Conservation (phyloP, 2,888 invertebrate species). For the Abrostola tripartita region DNA sequence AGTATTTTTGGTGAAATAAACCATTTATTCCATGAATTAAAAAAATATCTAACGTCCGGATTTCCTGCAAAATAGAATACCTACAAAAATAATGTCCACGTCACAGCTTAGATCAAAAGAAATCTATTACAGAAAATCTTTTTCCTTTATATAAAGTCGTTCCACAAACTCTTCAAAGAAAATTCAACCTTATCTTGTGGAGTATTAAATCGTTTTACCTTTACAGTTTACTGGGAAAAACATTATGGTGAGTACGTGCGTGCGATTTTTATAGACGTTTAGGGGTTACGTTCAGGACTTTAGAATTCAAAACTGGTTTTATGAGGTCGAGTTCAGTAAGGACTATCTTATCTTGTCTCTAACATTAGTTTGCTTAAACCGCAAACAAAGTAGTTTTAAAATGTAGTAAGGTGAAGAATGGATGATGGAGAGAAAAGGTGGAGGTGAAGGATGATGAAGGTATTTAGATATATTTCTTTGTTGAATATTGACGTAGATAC, state of each 20-base stretch:
- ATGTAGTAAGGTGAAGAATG: no score
- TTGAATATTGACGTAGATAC: no score
- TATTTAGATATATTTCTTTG: no score
- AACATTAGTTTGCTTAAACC: no score
- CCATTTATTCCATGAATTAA: not conserved
- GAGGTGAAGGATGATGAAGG: no score
- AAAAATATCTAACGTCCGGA: not conserved
- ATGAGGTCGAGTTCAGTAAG: not conserved
- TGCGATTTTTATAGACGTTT: constrained; percentile 38
- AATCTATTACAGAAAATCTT: constrained; percentile 41
- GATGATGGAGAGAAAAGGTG: no score
- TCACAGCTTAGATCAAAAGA: constrained; percentile 29
- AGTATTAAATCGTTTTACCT: constrained; percentile 19
- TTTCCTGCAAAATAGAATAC: constrained; percentile 15
- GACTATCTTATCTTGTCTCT: no score
- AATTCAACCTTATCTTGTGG: constrained; percentile 32
- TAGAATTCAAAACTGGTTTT: constrained; percentile 7
- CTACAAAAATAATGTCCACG: constrained; percentile 15
- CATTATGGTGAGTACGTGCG: constrained; percentile 36
- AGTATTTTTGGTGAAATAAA: not conserved
- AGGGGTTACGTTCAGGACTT: constrained; percentile 20
- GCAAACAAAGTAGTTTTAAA: no score
- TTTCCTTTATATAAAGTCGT: constrained; percentile 31
- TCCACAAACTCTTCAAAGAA: constrained; percentile 19
- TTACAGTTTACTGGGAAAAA: constrained; percentile 13